Conservation (phyloP, 2,888 invertebrate species). For the Carabus problematicus region DNA sequence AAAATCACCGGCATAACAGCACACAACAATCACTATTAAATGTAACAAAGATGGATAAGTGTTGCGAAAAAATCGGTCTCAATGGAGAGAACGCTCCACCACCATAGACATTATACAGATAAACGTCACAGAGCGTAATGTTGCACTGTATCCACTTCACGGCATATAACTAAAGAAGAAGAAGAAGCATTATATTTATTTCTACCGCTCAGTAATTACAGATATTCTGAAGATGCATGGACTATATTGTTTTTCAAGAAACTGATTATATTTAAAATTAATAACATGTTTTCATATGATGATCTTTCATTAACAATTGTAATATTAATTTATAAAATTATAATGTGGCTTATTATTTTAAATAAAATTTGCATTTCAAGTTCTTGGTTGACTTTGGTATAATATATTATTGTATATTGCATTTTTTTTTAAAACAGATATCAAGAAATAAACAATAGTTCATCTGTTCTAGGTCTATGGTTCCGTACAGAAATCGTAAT, state of each 20-base stretch:
- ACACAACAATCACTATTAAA: conserved; percentile 42
- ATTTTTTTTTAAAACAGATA: neutral
- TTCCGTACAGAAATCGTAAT: conserved; percentile 30
- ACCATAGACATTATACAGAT: conserved; percentile 28
- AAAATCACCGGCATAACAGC: conserved; percentile 40
- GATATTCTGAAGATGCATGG: too few relatives aligned
- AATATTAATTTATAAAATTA: neutral
- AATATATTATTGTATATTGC: neutral
- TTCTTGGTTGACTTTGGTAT: neutral
- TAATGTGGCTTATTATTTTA: neutral
- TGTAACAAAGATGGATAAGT: conserved; percentile 43
- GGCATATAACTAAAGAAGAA: too few relatives aligned
- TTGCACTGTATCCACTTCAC: too few relatives aligned
- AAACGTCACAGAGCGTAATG: too few relatives aligned
- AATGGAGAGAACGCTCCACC: conserved; percentile 26
- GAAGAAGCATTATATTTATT: too few relatives aligned
- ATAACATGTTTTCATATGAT: too few relatives aligned
- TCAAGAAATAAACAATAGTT: neutral
- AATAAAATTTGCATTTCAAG: too few relatives aligned
- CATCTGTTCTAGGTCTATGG: conserved; percentile 13
- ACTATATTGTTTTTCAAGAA: too few relatives aligned
- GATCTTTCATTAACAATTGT: too few relatives aligned
- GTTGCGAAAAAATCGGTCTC: conserved; percentile 41
- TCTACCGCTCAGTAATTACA: too few relatives aligned
- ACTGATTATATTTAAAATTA: too few relatives aligned